phyloP scores from a whole-genome alignment of 2,888 invertebrate species.

The Eretmocerus hayati region DNA sequence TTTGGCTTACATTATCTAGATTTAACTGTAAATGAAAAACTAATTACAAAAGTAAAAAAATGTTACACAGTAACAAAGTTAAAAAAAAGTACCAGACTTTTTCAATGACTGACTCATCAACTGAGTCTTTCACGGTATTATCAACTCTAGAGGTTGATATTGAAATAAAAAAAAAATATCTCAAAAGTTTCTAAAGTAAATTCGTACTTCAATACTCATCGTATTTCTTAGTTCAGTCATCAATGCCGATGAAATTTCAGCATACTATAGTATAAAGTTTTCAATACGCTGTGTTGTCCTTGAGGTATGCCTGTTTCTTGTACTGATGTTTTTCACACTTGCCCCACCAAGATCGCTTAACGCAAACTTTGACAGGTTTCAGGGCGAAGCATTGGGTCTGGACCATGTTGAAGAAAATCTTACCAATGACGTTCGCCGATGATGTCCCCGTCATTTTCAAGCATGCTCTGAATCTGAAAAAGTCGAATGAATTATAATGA shows the following conservation, averaged over 20 bases:
- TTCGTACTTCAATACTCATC: too few relatives aligned
- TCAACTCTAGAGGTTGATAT: too few relatives aligned
- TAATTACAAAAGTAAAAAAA: neutral
- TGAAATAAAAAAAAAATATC: too few relatives aligned
- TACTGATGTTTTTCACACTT: constrained; percentile 64
- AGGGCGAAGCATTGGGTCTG: constrained; percentile 89
- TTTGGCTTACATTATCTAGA: too few relatives aligned
- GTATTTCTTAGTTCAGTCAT: too few relatives aligned
- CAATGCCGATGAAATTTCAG: too few relatives aligned
- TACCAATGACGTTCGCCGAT: constrained; percentile 84
- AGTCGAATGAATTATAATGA: too few relatives aligned
- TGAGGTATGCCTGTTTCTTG: constrained; percentile 65
- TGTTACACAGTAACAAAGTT: constrained; percentile 17
- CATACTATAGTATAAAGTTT: too few relatives aligned
- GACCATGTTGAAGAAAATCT: constrained; percentile 91
- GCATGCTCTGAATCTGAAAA: constrained; percentile 85
- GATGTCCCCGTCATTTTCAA: constrained; percentile 80
- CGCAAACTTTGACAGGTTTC: constrained; percentile 66
- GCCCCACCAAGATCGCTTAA: constrained; percentile 73
- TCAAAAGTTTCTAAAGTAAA: too few relatives aligned
- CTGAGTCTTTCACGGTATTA: too few relatives aligned
- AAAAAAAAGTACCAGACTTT: constrained; percentile 13
- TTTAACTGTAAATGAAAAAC: neutral
- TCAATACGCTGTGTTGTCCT: constrained; percentile 64
- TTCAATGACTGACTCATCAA: neutral